Percentiles rank a stretch among this genome's conserved stretches.
Evolutionary conservation across 2,888 invertebrate species (phyloP).

Genomic region (Callyntrura guangdongensis): DNA sequence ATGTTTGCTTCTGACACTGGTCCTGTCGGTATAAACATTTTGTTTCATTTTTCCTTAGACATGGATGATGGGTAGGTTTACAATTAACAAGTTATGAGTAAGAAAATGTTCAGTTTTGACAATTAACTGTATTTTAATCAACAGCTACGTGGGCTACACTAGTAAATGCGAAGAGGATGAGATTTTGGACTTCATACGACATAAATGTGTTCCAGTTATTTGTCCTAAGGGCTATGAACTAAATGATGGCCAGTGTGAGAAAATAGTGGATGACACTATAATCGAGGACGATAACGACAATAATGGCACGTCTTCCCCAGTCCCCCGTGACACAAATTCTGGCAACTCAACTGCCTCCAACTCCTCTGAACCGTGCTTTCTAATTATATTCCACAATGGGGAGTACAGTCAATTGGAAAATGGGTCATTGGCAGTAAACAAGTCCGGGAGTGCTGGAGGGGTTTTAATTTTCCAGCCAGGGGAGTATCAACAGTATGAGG

Average conservation of each 20-base stretch:
- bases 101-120: too few relatives aligned
- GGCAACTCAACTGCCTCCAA: neutral
- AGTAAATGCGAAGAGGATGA: slow-evolving; percentile 81
- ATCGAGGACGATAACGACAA: slow-evolving; percentile 2
- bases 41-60: slow-evolving; percentile 84
- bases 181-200: slow-evolving; percentile 85
- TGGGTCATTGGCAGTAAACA: slow-evolving; percentile 83
- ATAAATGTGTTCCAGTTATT: slow-evolving; percentile 82
- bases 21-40: slow-evolving; percentile 75
- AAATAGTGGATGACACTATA: neutral
- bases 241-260: slow-evolving; percentile 54
- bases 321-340: slow-evolving; percentile 32
- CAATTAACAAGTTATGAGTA: neutral
- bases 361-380: slow-evolving; percentile 79
- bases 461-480: slow-evolving; percentile 69
- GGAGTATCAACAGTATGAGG: slow-evolving; percentile 84
- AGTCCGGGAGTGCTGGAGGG: slow-evolving; percentile 37
- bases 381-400: slow-evolving; percentile 79
- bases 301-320: slow-evolving; percentile 35
- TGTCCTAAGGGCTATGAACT: slow-evolving; percentile 81
- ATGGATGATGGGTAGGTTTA: slow-evolving; percentile 76
- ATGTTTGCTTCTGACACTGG: slow-evolving; percentile 27
- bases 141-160: slow-evolving; percentile 78
- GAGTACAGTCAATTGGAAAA: slow-evolving; percentile 80
- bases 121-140: neutral